Base-by-base conservation (phyloP, 1,140 invertebrate species). In the Leptonema lineaticorne region DNA sequence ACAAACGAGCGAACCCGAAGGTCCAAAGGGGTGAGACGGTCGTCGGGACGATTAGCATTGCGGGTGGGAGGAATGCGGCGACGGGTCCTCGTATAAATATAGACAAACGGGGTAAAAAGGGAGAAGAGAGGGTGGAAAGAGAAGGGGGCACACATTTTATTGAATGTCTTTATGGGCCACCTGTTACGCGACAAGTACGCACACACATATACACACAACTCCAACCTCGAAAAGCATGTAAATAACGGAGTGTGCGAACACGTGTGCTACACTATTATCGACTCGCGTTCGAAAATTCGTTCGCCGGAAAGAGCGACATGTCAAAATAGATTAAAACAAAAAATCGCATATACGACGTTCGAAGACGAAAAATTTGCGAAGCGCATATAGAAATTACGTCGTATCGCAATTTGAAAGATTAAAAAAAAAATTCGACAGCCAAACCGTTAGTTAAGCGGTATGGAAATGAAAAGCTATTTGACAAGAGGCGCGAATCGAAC, bases 101-200 rank as follows among this genome's bases (percentile, higher is more conserved):
- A 50, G 67, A 56, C 46, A 68, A 62, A 68, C 58, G 66, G 57
- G 65, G 58, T 60, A 53, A 62, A 22, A 58, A n/a, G 57, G 50
- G 28, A n/a, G 62, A 20, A 3, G n/a, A 11, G 65, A 16, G n/a
- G 30, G 57, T 14, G 26, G 62, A 20, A 3, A 28, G 48, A 26
- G 28, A 46, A 14, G 14, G 48, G 30, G 27, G 26, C 41, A 33
- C 63, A 57, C 63, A 65, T 53, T 81, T 82, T 79, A 81, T 81
- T 78, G 78, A 81, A 81, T 80, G 79, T 81, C 79, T 82, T 81
- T 81, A 81, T 80, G 78, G 78, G 77, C 79, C 79, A 82, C 81
- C 81, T 82, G 81, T 82, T 81, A 80, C 66, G 66, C 66, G 69
- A 68, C 69, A 64, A 59, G 50, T 41, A 59, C 57, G 37, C 18